These are phyloP conservation scores for Apocrypta bakeri DNA, from an alignment of 1,140 invertebrate species.

Conservation along the genomic window DNA sequence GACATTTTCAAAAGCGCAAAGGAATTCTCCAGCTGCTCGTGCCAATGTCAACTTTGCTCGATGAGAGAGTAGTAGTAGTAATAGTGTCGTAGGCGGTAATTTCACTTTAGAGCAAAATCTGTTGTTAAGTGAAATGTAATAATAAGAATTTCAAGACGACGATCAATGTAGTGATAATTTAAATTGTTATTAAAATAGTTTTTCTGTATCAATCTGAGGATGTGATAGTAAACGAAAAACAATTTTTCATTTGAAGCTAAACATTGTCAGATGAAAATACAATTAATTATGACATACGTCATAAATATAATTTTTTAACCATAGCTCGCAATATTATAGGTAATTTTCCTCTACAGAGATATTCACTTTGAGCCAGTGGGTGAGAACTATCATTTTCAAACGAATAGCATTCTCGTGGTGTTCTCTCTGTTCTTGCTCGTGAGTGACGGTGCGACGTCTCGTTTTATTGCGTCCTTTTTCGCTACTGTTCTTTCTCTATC, in stretches of 20 bases:
- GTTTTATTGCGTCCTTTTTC: slow-evolving; percentile 27
- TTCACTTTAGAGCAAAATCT: neutral
- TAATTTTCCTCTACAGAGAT: neutral
- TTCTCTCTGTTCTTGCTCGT: neutral
- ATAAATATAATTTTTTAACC: neutral
- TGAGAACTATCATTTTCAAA: slow-evolving; percentile 2
- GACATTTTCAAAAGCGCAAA: slow-evolving; percentile 22
- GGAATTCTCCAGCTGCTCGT: neutral
- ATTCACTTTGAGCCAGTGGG: neutral
- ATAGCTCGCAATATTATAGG: neutral
- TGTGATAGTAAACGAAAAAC: slow-evolving; percentile 25
- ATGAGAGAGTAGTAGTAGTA: too few relatives aligned
- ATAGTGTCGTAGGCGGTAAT: slow-evolving; percentile 3
- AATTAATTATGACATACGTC: neutral
- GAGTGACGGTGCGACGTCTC: neutral
- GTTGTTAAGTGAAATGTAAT: slow-evolving; percentile 3
- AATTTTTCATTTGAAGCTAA: too few relatives aligned
- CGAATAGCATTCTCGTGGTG: neutral
- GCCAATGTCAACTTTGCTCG: neutral
- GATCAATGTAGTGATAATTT: too few relatives aligned
- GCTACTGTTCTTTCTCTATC: neutral
- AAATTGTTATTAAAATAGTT: too few relatives aligned
- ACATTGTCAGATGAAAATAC: neutral
- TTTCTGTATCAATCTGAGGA: too few relatives aligned
- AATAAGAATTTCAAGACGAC: slow-evolving; percentile 12